These are phyloP conservation scores for Falco peregrinus DNA, from an alignment of 2,797 vertebrate species.

Conservation along the genomic window DNA sequence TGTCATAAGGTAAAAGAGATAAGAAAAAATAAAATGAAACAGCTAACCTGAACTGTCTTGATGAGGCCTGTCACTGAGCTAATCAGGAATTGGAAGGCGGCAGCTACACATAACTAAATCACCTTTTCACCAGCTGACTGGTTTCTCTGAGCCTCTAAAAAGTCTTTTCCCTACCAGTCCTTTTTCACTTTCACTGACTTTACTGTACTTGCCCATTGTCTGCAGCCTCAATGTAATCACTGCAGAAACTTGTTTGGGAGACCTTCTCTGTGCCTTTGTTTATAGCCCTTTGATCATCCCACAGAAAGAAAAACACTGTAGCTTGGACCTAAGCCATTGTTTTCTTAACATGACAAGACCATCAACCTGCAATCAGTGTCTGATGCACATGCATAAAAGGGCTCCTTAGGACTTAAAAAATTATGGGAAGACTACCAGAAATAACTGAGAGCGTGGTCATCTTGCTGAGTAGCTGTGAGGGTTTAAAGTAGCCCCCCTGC, in stretches of 20 bases:
- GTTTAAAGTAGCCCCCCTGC: background rate
- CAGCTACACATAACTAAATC: background rate
- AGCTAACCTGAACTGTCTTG: background rate
- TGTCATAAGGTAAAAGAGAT: conserved; percentile 12
- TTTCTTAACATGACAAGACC: background rate
- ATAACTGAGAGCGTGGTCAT: background rate
- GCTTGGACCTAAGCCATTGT: conserved; percentile 37
- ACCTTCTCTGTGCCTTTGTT: conserved; percentile 52
- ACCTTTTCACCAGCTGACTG: background rate
- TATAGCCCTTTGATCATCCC: conserved; percentile 56
- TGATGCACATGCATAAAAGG: background rate
- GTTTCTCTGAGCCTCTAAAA: background rate
- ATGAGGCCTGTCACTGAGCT: background rate
- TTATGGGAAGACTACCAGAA: background rate
- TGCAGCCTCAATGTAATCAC: background rate
- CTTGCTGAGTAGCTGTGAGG: background rate
- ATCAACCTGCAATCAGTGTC: background rate
- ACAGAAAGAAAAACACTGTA: conserved; percentile 54
- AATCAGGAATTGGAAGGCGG: background rate
- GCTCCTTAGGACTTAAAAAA: background rate
- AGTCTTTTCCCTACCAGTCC: background rate
- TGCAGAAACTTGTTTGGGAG: conserved; percentile 47
- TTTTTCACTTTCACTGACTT: conserved; percentile 63
- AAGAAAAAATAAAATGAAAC: background rate
- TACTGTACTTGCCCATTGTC: conserved; percentile 32